Base-by-base conservation (phyloP, 2,113 vertebrate species). In the Protobothrops mucrosquamatus region DNA sequence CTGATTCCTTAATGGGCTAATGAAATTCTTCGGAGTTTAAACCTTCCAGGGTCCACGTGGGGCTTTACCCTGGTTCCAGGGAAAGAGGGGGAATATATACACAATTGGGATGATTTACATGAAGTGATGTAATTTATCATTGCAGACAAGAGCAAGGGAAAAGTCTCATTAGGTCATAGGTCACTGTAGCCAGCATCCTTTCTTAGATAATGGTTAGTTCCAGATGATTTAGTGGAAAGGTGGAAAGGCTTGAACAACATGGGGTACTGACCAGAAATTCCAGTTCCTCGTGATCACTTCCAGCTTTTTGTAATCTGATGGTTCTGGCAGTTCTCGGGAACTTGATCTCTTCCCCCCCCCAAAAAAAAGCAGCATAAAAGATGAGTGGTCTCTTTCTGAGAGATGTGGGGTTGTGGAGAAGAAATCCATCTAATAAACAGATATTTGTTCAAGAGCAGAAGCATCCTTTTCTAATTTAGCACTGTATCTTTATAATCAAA, bases 141-240 rank as follows among this genome's bases (percentile, higher is more conserved):
- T 81, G 59, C 29, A 9, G 74, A 52, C 69, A 90, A 43, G 74
- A 85, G 89, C 55, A 85, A 46, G 64, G 88, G 43, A 85, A 22
- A 48, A 86, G 55, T 56, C 52, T 90, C 15, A 39, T n/a, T 52
- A 57, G 92, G 88, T 93, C 92, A 86, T 55, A 29, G 55, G 90
- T 93, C 88, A 86, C 51, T 86, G 92, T 14, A 74, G 54, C 39
- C 51, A 34, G 43, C 43, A 93, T 93, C 69, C 74, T 85, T 90
- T 93, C 88, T 61, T 46, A 52, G 88, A 61, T 90, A 85, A 90
- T 61, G 74, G 69, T n/a, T n/a, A 39, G 55, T 86, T 93, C 88
- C 92, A 93, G 74, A 93, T 93, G 92, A 23, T 90, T 90, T 86
- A 61, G 46, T 39, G 74, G 88, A 93, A 90, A 93, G 89, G 74